Evolutionary conservation across 35 echinoderm and acorn worm species (phyloP).

Genomic region (Strongylocentrotus purpuratus): DNA sequence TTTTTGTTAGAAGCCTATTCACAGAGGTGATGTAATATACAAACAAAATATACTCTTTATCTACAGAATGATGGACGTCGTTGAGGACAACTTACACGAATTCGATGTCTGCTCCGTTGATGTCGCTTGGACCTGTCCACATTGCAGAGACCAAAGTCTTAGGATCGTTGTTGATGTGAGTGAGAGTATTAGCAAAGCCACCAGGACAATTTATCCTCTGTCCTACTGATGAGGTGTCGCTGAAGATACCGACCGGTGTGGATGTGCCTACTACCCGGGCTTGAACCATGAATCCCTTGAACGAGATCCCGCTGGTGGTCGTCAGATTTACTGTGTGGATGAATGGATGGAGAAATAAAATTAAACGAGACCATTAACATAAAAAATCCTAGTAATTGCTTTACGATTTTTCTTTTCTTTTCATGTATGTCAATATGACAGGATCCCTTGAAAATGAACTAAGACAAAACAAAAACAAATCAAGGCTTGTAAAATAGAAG

Average conservation of each 20-base stretch:
- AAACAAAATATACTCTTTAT: too few species aligned
- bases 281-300: slow-evolving; percentile 44
- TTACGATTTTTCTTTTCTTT: background rate
- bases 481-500: background rate
- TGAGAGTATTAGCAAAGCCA: slow-evolving; percentile 12
- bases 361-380: background rate
- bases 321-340: background rate
- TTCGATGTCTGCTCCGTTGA: background rate
- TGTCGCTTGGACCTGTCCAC: background rate
- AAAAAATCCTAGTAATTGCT: background rate
- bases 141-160: background rate
- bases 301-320: background rate
- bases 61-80: too few species aligned
- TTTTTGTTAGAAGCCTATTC: too few species aligned
- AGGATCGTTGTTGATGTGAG: background rate
- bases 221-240: background rate
- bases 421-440: background rate
- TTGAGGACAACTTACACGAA: background rate
- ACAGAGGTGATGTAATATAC: too few species aligned
- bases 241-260: slow-evolving; percentile 39
- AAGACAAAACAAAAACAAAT: background rate
- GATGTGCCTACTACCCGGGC: background rate
- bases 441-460: background rate
- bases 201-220: background rate
- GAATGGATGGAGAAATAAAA: background rate